Evolutionary conservation across 2,113 vertebrate genomes (phyloP), one percentile per base, ranked within the genome.

Genomic region (Melanerpes aurifrons): DNA sequence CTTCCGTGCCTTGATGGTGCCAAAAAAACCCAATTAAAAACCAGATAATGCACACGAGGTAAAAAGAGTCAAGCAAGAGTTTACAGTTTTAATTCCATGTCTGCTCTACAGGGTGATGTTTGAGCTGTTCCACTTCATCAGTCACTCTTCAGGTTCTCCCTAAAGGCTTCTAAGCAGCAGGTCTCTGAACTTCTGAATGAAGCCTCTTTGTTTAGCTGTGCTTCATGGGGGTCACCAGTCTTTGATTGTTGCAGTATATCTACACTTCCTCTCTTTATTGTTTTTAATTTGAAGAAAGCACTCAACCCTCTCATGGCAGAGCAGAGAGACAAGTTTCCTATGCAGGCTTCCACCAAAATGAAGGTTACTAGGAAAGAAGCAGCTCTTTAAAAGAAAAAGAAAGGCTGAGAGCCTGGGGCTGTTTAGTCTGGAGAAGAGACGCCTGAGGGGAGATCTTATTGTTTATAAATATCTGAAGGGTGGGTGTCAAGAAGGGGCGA

Each of bases 1-100:
- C 93, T 93, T 94, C 92, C 82, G 87, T 96, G 96, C 83, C 94
- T 93, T 91, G 80, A 86, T 89, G 94, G 93, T 18, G 95, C 82
- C 82, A 93, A 89, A 93, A 86, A 9, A 15, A 89, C 4, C 17
- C 12, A 79, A 90, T 93, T 92, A 90, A 82, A 90, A 92, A 72
- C 69, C 1, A 2, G 86, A 5, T 89, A 88, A 91, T 81, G 78
- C 93, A 92, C 84, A 94, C 37, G 2, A 93, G 2, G 24, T 96
- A 90, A 91, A 95, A 93, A 91, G 0, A 8, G 83, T 31, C 93
- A 92, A 93, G 89, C 80, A 66, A 88, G 84, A 95, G 85, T 92
- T 94, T 87, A 95, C 75, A 93, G 69, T 82, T 94, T 86, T 82
- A 74, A 93, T 86, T 91, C 47, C 67, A 37, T 3, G 59, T 92